Base-by-base conservation (phyloP, 2,888 invertebrate species). In the Aspidapion aeneum region DNA sequence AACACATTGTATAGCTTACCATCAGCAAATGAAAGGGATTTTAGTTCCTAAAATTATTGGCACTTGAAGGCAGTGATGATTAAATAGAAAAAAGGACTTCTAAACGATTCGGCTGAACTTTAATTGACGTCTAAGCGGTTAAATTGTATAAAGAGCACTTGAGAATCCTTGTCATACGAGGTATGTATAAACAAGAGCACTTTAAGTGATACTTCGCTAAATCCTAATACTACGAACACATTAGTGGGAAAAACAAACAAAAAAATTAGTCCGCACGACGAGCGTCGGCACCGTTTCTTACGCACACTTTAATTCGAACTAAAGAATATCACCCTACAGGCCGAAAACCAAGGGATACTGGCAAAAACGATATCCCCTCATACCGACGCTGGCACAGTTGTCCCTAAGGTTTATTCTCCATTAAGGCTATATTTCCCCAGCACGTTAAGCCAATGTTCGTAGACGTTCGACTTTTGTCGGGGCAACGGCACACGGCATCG, bases 241-340 rank as follows among this genome's bases (percentile, higher is more conserved):
- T 60, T 65, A 63, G 61, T 58, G 63, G 74, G 73, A 77, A 74
- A n/a, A 77, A 75, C 73, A 77, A 78, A 79, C 73, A 78, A 79
- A 79, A 75, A 78, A 78, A 79, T 77, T 76, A 74, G 69, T 70
- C 72, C 71, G 67, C 71, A 70, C 72, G 67, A 67, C 61, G 62
- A 60, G 63, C 66, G 61, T 72, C 67, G 67, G 71, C 67, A 67
- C 69, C 76, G 73, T 75, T 71, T 66, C 76, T 71, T 71, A 71
- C 68, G 67, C 77, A 71, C 77, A 74, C 78, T 77, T 77, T 74
- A 73, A 70, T 74, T 78, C 78, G 75, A 79, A 79, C 78, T 74
- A 78, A 75, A 75, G 72, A 72, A 73, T 73, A 74, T 75, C 74
- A 81, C 78, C 79, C 78, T 55, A 66, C 3, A 63, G 64, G 60